phyloP scores from a whole-genome alignment of 1,140 invertebrate species.

The Lamellibrachia luymesi region DNA sequence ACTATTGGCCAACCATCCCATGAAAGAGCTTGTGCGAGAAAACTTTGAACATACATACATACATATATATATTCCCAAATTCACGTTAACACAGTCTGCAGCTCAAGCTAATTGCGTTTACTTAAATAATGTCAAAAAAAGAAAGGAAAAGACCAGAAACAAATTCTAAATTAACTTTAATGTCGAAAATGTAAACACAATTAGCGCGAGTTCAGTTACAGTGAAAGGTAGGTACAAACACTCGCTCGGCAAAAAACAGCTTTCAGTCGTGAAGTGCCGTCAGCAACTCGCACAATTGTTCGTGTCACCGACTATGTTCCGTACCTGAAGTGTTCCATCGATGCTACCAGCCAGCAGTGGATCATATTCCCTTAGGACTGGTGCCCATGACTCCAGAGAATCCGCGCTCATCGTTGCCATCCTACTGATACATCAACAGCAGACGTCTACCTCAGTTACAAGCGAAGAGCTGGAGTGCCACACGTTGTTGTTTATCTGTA shows the following conservation, averaged over 20 bases:
- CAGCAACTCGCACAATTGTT: background rate
- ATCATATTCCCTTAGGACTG: conserved; percentile 39
- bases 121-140: too few relatives aligned
- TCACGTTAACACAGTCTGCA: too few relatives aligned
- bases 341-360: conserved; percentile 73
- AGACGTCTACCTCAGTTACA: background rate
- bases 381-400: background rate
- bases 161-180: too few relatives aligned
- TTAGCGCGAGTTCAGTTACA: too few relatives aligned
- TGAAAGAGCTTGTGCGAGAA: too few relatives aligned
- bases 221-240: too few relatives aligned
- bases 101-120: too few relatives aligned
- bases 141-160: too few relatives aligned
- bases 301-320: background rate
- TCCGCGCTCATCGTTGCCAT: background rate
- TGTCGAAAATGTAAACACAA: too few relatives aligned
- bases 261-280: background rate
- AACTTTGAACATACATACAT: too few relatives aligned
- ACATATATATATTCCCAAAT: too few relatives aligned
- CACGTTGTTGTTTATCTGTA: background rate
- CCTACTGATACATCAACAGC: background rate
- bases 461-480: background rate
- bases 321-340: conserved; percentile 66
- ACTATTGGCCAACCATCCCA: too few relatives aligned
- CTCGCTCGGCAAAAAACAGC: background rate